Evolutionary conservation across 2,113 vertebrate genomes (phyloP), one percentile per base, ranked within the genome.

Genomic region (Catharus fuscescens): DNA sequence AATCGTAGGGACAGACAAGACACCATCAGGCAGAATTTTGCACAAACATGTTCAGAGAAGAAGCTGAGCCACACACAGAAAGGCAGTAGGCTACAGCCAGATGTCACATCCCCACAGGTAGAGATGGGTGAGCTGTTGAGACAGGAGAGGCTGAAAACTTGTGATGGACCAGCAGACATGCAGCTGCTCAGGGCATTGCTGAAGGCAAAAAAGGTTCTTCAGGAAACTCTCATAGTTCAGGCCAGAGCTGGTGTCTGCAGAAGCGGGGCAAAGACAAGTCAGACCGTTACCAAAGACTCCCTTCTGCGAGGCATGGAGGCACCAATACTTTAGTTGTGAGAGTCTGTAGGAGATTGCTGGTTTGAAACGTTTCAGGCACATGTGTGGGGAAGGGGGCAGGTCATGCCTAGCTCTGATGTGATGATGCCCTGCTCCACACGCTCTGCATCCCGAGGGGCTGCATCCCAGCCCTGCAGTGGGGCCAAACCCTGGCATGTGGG

Each of bases 101-200:
- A 70, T 13, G 19, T 3, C 34, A 34, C 0, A 0, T 45, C 4
- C 20, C 8, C 0, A 1, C 12, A 28, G 9, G 17, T 14, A 28
- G 31, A 19, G 29, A 25, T 8, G 17, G 28, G 19, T 10, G 19
- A 17, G 24, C 20, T 44, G 4, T 13, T 10, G 6, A 67, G 21
- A n/a, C 5, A 12, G 15, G 5, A 14, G 3, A 67, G 12, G 14
- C 36, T 70, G 45, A 40, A 60, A 65, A 18, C 14, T n/a, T 38
- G 8, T 32, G 24, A 32, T 25, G 0, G 1, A 54, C 9, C 15
- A 57, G 13, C 8, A 36, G 23, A 70, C 24, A 18, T 23, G 4
- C 6, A 67, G 15, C 38, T 85, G 8, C 7, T 16, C 21, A 40
- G 44, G 9, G 15, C 44, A 78, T 4, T 0, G 0, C 31, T 50